Evolutionary conservation across 2,113 vertebrate genomes (phyloP).

Genomic region (Glaucomys volans): DNA sequence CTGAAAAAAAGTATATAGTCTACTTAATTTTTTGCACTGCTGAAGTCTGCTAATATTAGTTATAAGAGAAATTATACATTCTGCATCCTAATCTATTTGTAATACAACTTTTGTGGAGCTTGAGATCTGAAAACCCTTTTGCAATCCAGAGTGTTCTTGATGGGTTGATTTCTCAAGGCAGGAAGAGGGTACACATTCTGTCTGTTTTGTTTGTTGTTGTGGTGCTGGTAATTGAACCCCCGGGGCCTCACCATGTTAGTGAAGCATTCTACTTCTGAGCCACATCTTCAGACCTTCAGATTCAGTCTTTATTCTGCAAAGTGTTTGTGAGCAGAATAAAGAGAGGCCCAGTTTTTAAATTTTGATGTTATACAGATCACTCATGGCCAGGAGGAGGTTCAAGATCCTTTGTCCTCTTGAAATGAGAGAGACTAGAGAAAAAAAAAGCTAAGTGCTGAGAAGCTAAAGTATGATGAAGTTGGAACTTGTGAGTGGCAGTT

Average conservation of each 20-base stretch:
- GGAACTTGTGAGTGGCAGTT: conserved; percentile 62
- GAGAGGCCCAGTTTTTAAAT: background rate
- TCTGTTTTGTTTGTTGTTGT: background rate
- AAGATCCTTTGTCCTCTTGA: conserved; percentile 56
- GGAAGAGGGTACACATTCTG: conserved; percentile 43
- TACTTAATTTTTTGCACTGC: background rate
- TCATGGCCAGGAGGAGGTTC: background rate
- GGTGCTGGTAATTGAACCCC: background rate
- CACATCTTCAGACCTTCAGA: background rate
- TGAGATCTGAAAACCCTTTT: background rate
- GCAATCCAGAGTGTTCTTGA: conserved; percentile 12
- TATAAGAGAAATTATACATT: conserved; percentile 27
- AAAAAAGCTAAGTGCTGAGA: background rate
- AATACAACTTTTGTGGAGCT: conserved; percentile 20
- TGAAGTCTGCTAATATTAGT: conserved; percentile 34
- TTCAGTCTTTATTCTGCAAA: conserved; percentile 43
- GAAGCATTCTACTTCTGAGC: background rate
- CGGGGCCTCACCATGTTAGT: background rate
- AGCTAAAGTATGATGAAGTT: conserved; percentile 33
- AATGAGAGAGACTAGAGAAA: background rate
- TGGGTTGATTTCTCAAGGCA: conserved; percentile 41
- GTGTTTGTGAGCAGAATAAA: conserved; percentile 43
- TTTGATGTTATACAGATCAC: background rate
- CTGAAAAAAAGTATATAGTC: background rate
- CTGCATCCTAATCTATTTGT: background rate